Percentiles rank a stretch among this genome's conserved stretches.
phyloP scores from a whole-genome alignment of 2,888 invertebrate genomes.

The Thecophora atra region DNA sequence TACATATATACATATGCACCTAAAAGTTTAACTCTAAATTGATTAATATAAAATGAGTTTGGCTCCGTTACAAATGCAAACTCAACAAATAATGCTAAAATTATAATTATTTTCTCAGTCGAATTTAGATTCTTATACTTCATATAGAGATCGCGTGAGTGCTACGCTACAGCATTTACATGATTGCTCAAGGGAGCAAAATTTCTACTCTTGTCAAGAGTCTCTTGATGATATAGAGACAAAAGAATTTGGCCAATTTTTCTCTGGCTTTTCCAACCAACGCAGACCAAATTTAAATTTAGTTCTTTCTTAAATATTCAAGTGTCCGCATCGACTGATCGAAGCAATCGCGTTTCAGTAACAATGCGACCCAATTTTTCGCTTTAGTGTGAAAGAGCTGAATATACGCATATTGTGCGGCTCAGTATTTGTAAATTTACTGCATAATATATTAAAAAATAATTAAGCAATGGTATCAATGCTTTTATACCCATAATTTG shows the following conservation, averaged over 20 bases:
- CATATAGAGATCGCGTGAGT: too few relatives aligned
- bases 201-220: too few relatives aligned
- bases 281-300: slow-evolving; percentile 53
- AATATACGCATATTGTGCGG: slow-evolving; percentile 49
- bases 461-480: background rate
- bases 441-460: slow-evolving; percentile 1
- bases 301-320: slow-evolving; percentile 57
- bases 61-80: too few relatives aligned
- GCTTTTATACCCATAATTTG: background rate
- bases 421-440: slow-evolving; percentile 35
- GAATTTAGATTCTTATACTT: too few relatives aligned
- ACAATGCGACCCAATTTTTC: slow-evolving; percentile 43
- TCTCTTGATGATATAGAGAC: background rate
- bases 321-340: slow-evolving; percentile 48
- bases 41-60: too few relatives aligned
- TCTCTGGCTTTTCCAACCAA: slow-evolving; percentile 46
- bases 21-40: too few relatives aligned
- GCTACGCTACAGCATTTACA: too few relatives aligned
- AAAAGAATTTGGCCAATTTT: background rate
- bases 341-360: slow-evolving; percentile 39
- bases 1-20: too few relatives aligned
- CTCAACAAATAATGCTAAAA: too few relatives aligned
- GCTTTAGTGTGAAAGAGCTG: slow-evolving; percentile 58
- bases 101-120: too few relatives aligned
- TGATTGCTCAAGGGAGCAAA: too few relatives aligned